phyloP scores from a whole-genome alignment of 1,140 invertebrate genomes.

The Kradibia gibbosae region DNA sequence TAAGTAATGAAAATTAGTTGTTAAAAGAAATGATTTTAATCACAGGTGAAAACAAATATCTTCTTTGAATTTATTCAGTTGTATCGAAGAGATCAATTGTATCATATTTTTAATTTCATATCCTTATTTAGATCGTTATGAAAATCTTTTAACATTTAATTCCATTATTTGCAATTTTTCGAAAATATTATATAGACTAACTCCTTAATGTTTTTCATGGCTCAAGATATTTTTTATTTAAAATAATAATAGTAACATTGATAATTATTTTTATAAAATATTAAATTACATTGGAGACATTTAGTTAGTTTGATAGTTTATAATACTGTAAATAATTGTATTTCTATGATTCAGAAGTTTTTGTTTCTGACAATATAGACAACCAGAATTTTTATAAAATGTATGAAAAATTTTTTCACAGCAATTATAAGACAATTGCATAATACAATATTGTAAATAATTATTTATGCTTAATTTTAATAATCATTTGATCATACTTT shows the following conservation, averaged over 20 bases:
- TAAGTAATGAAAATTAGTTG: too few relatives aligned
- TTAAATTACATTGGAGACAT: neutral
- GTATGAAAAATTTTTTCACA: slow-evolving; percentile 7
- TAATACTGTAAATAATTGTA: slow-evolving; percentile 18
- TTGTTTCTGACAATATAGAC: neutral
- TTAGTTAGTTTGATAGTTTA: neutral
- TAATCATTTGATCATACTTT: slow-evolving; percentile 14
- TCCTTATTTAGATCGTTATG: too few relatives aligned
- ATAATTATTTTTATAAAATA: slow-evolving; percentile 4
- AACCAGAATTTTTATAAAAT: slow-evolving; percentile 22
- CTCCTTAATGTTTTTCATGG: neutral
- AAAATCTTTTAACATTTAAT: too few relatives aligned
- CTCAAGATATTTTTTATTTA: neutral
- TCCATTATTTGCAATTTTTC: too few relatives aligned
- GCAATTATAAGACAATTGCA: neutral
- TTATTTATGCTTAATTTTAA: slow-evolving; percentile 1
- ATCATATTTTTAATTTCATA: too few relatives aligned
- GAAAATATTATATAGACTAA: too few relatives aligned
- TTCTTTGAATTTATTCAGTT: too few relatives aligned
- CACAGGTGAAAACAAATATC: too few relatives aligned
- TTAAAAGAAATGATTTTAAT: too few relatives aligned
- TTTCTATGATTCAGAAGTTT: neutral
- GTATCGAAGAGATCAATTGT: too few relatives aligned
- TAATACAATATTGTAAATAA: slow-evolving; percentile 25
- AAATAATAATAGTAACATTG: neutral